These are phyloP conservation scores for Papilio glaucus DNA, from an alignment of 1,140 invertebrate species.

Conservation along the genomic window DNA sequence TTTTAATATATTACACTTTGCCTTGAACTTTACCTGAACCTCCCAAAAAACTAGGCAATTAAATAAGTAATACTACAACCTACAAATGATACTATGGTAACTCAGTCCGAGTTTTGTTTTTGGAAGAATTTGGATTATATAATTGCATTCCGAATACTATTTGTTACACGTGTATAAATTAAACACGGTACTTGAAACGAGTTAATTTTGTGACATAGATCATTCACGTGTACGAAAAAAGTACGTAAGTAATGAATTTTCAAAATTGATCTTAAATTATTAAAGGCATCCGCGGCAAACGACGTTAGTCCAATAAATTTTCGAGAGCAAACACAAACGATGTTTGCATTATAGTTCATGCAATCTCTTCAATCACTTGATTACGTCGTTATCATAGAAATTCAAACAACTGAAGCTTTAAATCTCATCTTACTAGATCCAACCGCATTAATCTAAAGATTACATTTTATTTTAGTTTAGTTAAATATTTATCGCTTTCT, in stretches of 20 bases:
- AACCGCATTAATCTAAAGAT: neutral
- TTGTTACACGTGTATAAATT: too few species aligned
- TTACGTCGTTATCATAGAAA: neutral
- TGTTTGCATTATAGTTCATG: neutral
- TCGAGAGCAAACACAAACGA: neutral
- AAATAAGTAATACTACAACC: too few species aligned
- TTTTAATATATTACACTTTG: too few species aligned
- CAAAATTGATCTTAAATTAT: neutral
- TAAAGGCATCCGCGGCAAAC: neutral
- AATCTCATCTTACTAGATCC: neutral
- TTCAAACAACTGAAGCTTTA: neutral
- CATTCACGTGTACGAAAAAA: too few species aligned
- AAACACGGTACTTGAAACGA: too few species aligned
- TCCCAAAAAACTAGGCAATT: too few species aligned
- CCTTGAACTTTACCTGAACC: neutral
- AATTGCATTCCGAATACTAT: too few species aligned
- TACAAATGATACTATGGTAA: too few species aligned
- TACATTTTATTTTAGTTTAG: neutral
- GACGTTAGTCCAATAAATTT: neutral
- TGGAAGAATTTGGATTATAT: too few species aligned
- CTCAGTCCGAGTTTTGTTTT: too few species aligned
- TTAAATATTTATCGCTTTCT: too few species aligned
- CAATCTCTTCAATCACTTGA: slow-evolving; percentile 1
- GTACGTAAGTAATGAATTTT: neutral
- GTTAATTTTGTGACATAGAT: too few species aligned